phyloP scores from a whole-genome alignment of 2,888 invertebrate species.

The Pachydiplax longipennis region DNA sequence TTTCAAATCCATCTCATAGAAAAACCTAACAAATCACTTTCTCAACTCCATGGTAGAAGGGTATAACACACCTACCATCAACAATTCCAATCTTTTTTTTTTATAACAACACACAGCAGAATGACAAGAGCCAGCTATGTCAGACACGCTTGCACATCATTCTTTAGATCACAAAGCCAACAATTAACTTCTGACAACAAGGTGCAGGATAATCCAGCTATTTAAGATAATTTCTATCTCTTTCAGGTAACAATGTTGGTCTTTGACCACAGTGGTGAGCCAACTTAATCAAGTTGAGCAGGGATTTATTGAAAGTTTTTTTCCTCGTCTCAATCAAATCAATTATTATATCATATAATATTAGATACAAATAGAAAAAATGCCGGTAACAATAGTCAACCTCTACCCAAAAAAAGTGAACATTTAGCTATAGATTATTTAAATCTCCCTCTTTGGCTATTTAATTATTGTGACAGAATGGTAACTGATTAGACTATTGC shows the following conservation, averaged over 20 bases:
- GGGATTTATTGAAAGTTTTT: constrained; percentile 32
- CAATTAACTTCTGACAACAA: constrained; percentile 42
- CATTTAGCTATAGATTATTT: constrained; percentile 40
- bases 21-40: constrained; percentile 44
- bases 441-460: constrained; percentile 43
- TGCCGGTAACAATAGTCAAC: constrained; percentile 44
- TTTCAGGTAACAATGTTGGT: constrained; percentile 43
- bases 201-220: constrained; percentile 45
- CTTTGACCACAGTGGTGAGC: constrained; percentile 44
- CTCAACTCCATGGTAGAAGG: constrained; percentile 31
- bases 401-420: constrained; percentile 42
- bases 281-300: constrained; percentile 44
- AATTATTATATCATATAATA: constrained; percentile 33
- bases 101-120: constrained; percentile 41
- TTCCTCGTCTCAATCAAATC: constrained; percentile 5
- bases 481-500: constrained; percentile 45
- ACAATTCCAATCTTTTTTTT: constrained; percentile 27
- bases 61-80: constrained; percentile 36
- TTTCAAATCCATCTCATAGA: constrained; percentile 38
- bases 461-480: constrained; percentile 41
- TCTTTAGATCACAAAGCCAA: constrained; percentile 35
- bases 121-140: constrained; percentile 34
- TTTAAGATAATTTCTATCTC: constrained; percentile 21
- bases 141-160: constrained; percentile 34
- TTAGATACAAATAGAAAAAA: constrained; percentile 35